Conservation (phyloP, 2,797 vertebrate species). For the Alectoris magna region DNA sequence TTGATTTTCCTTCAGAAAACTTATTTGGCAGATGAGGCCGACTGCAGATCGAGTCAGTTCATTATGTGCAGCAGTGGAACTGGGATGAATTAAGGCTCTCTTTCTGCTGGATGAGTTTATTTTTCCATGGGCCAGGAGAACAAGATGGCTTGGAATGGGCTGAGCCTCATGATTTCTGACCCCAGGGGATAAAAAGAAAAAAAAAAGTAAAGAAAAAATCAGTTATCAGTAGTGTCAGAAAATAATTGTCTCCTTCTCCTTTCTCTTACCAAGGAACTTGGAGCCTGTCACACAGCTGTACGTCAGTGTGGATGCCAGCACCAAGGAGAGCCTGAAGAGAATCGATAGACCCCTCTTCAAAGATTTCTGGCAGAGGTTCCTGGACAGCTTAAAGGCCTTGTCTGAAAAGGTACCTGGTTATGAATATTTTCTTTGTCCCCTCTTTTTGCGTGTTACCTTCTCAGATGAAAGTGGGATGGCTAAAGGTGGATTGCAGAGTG, state of each 20-base stretch:
- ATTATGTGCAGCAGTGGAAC: background rate
- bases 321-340: slow-evolving; percentile 92
- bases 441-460: background rate
- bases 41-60: background rate
- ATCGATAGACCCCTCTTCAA: slow-evolving; percentile 96
- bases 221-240: background rate
- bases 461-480: background rate
- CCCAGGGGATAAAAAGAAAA: background rate
- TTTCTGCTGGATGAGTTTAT: background rate
- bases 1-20: background rate
- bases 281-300: slow-evolving; percentile 95
- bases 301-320: slow-evolving; percentile 95
- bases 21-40: background rate
- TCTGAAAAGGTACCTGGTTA: slow-evolving; percentile 89
- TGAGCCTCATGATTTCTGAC: background rate
- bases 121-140: background rate
- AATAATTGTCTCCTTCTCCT: background rate
- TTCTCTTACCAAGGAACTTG: slow-evolving; percentile 82
- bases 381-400: slow-evolving; percentile 91
- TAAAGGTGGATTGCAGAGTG: accelerated
- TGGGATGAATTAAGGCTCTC: background rate
- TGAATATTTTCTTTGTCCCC: background rate
- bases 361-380: slow-evolving; percentile 96
- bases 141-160: background rate
- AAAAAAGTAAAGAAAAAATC: too few relatives aligned